Base-by-base conservation (phyloP, 2,113 vertebrate species). In the Notothenia rossii region DNA sequence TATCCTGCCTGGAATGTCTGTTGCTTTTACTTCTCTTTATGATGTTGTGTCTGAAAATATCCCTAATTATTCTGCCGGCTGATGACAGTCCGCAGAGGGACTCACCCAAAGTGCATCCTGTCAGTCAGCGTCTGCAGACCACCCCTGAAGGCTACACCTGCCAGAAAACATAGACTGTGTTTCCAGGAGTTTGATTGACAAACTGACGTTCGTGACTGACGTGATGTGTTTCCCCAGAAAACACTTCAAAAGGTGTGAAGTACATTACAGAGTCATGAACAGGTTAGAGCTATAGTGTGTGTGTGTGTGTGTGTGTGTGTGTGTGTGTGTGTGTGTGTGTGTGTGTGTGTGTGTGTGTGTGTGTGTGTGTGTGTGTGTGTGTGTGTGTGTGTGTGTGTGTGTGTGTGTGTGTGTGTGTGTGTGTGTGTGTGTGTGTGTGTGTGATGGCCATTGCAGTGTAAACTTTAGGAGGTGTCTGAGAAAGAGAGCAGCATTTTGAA, bases 381-480 rank as follows among this genome's bases (percentile, higher is more conserved):
- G 33, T 10, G 3, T 15, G 48, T 2, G 29, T 29, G 29, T 3
- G 71, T 6, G 14, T 66, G 73, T 50, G 59, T 73, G 53, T 18
- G 69, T 53, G 49, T 33, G 15, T 11, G 60, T 22, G n/a, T 51
- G 43, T 56, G 64, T 25, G 61, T 46, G 43, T 46, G 40, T 62
- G 10, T 45, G 18, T 25, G 43, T 25, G 46, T 59, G 67, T 29
- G 59, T 48, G 61, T 13, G 51, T 18, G 36, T 12, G 33, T 18
- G 4, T 13, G 48, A 64, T 43, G 60, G 60, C 53, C 65, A 75
- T 3, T 66, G 68, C 68, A 53, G 77, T 64, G 74, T 79, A 46
- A 75, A 68, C 66, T 92, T 92, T 81, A 92, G 64, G 76, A 90
- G 88, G 90, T 93, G 90, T 86, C 53, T 70, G 85, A 78, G 89